Base-by-base conservation (phyloP, 2,888 invertebrate species). In the Parnassius glacialis region DNA sequence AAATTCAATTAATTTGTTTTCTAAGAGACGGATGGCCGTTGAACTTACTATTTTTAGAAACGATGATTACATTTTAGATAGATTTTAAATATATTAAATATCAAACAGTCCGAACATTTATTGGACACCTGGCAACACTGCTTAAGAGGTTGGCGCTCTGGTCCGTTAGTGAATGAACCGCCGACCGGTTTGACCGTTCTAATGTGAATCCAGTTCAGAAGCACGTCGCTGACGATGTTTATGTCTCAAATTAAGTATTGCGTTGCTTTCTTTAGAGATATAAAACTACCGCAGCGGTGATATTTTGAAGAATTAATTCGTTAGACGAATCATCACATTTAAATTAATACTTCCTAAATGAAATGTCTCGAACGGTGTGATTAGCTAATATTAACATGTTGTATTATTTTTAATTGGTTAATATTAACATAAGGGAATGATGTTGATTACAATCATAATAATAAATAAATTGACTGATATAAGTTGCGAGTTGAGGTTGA, bases 141-240 rank as follows among this genome's bases (percentile, higher is more conserved):
- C 68, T 62, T 62, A 47, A 45, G 59, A 61, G 68, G 64, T 61
- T 59, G 57, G 64, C 54, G 60, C 60, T 54, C 53, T 56, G 65
- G 72, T 68, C 79, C 77, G 79, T 79, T 79, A 79, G 69, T 79
- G 79, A 80, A 79, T 79, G 79, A 75, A 76, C 68, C 63, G 61
- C 41, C 54, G 72, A 79, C 79, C 80, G 79, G 80, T 79, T 79
- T 71, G 68, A 65, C 68, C 71, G 71, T 73, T 74, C 74, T 73
- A 68, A 74, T 70, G 67, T 67, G 63, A 68, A 63, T 68, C 71
- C 67, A 73, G 67, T 72, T 75, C 75, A 70, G 73, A 70, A 71
- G 70, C 71, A 68, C 69, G 16, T 34, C 66, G 67, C 70, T 65
- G 68, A 64, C 67, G 67, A 68, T 70, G 72, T 73, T 71, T 72